Conservation (phyloP, 2,797 vertebrate genomes). For the Sebastes iracundus region DNA sequence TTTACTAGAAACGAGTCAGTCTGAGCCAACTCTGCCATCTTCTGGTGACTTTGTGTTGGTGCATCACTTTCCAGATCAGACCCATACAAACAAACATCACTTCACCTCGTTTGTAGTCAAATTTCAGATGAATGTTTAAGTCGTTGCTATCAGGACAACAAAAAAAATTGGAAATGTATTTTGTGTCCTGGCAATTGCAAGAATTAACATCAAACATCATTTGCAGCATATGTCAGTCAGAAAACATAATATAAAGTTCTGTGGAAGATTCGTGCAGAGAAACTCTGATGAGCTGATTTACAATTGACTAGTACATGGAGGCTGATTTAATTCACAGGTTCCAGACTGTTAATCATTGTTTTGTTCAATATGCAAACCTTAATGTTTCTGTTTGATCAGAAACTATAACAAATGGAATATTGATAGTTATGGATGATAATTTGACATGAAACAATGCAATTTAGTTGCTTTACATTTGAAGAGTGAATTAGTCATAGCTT, state of each 20-base stretch:
- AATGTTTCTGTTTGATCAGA: not conserved
- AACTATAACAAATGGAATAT: not conserved
- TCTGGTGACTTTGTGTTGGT: conserved; percentile 14
- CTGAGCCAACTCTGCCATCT: conserved; percentile 32
- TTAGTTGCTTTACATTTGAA: not conserved
- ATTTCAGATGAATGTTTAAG: not conserved
- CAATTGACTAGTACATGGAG: not conserved
- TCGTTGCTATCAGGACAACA: not conserved
- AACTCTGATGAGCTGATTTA: not conserved
- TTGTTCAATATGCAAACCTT: not conserved
- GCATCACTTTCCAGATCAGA: not conserved
- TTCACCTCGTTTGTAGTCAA: not conserved
- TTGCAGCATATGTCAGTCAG: not conserved
- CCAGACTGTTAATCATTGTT: not conserved
- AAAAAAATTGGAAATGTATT: not conserved
- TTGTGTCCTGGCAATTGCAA: not conserved
- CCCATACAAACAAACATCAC: not conserved
- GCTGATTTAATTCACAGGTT: not conserved
- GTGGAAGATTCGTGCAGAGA: not conserved
- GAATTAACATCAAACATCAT: not conserved
- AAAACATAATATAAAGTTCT: not conserved
- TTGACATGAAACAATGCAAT: not conserved
- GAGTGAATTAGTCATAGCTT: not conserved
- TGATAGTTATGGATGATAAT: not conserved
- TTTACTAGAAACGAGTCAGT: not conserved